Evolutionary conservation across 2,888 invertebrate genomes (phyloP).

Genomic region (Malthinus flaveolus): DNA sequence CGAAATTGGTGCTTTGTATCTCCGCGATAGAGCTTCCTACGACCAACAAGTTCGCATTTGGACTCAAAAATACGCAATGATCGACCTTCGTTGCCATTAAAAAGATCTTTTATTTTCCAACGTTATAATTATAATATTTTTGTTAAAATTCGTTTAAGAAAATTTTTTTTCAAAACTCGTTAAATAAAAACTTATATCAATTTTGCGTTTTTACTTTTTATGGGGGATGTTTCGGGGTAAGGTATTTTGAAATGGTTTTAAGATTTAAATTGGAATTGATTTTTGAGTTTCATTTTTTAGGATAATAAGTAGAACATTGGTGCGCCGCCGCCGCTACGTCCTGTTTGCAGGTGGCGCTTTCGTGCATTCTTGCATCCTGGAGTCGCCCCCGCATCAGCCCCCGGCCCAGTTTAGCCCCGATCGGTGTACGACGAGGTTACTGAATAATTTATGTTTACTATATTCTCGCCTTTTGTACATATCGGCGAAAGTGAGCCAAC

Average conservation of each 20-base stretch:
- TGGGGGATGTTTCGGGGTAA: too few species aligned
- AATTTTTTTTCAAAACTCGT: not conserved
- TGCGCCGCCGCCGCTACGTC: conserved; percentile 35
- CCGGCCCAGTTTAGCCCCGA: conserved; percentile 44
- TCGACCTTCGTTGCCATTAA: conserved; percentile 54
- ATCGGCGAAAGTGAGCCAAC: conserved; percentile 19
- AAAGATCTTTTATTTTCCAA: too few species aligned
- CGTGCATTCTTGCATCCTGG: conserved; percentile 48
- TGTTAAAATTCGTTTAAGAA: not conserved
- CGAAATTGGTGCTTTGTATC: conserved; percentile 76
- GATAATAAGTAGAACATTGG: conserved; percentile 22
- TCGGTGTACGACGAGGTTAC: conserved; percentile 36
- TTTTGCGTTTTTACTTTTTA: not conserved
- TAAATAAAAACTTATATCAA: not conserved
- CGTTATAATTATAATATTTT: not conserved
- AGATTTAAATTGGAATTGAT: conserved; percentile 3
- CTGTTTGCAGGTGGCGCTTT: conserved; percentile 49
- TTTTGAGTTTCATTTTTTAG: conserved; percentile 8
- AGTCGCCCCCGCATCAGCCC: conserved; percentile 46
- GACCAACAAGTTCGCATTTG: conserved; percentile 81
- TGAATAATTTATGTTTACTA: conserved; percentile 9
- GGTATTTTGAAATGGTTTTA: not conserved
- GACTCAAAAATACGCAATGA: conserved; percentile 92
- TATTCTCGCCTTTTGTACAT: conserved; percentile 23
- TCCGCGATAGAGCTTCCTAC: conserved; percentile 71